Percentiles rank a stretch among this genome's conserved stretches.
Evolutionary conservation across 2,113 vertebrate genomes (phyloP).

Genomic region (Silurus asotus): DNA sequence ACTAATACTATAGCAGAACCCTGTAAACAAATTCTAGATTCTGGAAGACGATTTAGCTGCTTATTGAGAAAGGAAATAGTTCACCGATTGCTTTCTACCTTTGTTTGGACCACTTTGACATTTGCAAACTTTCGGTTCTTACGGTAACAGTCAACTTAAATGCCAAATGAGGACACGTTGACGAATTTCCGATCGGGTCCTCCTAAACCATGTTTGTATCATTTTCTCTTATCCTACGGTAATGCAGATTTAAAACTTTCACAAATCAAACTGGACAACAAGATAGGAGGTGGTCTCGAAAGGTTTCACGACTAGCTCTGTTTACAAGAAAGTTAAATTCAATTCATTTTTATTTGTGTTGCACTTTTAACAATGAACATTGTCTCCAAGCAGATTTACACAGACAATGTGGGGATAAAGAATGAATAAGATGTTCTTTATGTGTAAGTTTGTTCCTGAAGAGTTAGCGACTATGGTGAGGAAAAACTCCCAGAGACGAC

Average conservation of each 20-base stretch:
- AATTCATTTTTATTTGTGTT: no score
- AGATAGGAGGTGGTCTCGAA: no score
- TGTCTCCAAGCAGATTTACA: no score
- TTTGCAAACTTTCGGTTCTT: not conserved
- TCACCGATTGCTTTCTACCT: not conserved
- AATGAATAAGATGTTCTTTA: no score
- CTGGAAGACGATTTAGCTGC: not conserved
- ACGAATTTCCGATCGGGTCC: not conserved
- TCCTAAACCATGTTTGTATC: not conserved
- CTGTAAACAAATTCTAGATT: no score
- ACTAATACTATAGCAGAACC: not conserved
- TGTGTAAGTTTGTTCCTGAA: no score
- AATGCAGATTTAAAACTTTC: not conserved
- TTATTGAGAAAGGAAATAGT: not conserved
- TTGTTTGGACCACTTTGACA: not conserved
- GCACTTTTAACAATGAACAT: no score
- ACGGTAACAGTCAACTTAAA: not conserved
- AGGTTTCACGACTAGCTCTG: no score
- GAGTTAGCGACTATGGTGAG: no score
- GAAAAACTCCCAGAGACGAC: no score
- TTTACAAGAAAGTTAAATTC: no score
- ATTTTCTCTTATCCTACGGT: not conserved
- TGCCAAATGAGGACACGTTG: not conserved
- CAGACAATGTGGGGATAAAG: no score
- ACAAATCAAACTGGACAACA: not conserved